These are phyloP conservation scores for Aspiorhynchus laticeps DNA, from an alignment of 2,113 vertebrate species.

Conservation along the genomic window DNA sequence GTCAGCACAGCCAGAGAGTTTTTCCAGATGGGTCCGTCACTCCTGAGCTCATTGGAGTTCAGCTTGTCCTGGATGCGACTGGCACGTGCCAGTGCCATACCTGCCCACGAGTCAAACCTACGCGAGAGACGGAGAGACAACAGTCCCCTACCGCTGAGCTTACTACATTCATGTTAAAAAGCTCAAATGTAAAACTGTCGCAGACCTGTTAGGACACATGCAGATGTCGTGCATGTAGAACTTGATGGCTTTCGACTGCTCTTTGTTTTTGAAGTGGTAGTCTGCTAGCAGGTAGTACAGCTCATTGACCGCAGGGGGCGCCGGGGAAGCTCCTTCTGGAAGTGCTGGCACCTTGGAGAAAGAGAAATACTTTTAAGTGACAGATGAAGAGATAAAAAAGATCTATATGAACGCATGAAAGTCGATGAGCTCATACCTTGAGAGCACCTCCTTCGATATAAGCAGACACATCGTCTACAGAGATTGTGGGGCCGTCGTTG, in stretches of 20 bases:
- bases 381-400: not conserved
- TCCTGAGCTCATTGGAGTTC: slow-evolving; percentile 97
- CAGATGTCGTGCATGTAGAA: slow-evolving; percentile 99
- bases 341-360: slow-evolving; percentile 83
- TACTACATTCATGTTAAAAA: not conserved
- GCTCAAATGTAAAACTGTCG: not conserved
- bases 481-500: slow-evolving; percentile 82
- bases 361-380: not conserved
- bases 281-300: slow-evolving; percentile 96
- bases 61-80: slow-evolving; percentile 97
- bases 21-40: slow-evolving; percentile 95
- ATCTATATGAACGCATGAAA: not conserved
- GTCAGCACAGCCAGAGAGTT: slow-evolving; percentile 89
- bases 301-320: slow-evolving; percentile 87
- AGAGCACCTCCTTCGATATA: slow-evolving; percentile 88
- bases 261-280: slow-evolving; percentile 99
- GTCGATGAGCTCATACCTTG: slow-evolving; percentile 77
- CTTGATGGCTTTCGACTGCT: slow-evolving; percentile 97
- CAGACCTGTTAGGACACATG: slow-evolving; percentile 91
- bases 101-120: slow-evolving; percentile 99
- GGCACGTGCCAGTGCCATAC: slow-evolving; percentile 95
- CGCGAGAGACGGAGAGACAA: no score
- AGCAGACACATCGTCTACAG: slow-evolving; percentile 86
- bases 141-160: no score
- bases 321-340: slow-evolving; percentile 84